Percentiles rank a stretch among this genome's conserved stretches.
Evolutionary conservation across 2,888 invertebrate genomes (phyloP).

Genomic region (Heteromyza rotundicornis): DNA sequence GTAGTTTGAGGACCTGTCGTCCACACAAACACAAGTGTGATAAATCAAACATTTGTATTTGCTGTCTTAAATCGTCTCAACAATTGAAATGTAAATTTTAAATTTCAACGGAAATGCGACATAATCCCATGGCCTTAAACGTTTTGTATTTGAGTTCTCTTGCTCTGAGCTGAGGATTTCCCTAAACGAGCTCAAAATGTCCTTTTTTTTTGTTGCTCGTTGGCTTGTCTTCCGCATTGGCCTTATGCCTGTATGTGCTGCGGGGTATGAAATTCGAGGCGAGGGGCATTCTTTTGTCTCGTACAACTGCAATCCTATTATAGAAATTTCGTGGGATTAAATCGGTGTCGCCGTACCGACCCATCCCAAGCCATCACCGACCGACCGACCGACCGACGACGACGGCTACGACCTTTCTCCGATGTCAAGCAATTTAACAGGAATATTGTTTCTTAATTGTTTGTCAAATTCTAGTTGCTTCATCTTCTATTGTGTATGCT

Average conservation of each 20-base stretch:
- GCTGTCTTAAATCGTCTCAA: not conserved
- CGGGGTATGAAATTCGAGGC: not conserved
- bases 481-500: not conserved
- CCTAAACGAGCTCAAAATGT: not conserved
- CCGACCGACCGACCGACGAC: no score
- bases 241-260: not conserved
- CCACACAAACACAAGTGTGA: not conserved
- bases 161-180: not conserved
- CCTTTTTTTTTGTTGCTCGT: not conserved
- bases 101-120: conserved; percentile 7
- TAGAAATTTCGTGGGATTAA: not conserved
- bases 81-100: conserved; percentile 9
- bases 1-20: not conserved
- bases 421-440: conserved; percentile 1
- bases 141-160: not conserved
- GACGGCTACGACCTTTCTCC: conserved; percentile 1
- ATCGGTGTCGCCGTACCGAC: not conserved
- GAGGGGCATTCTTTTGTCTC: not conserved
- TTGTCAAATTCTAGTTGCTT: not conserved
- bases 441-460: conserved; percentile 1
- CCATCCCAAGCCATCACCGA: not conserved
- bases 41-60: conserved; percentile 7
- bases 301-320: not conserved
- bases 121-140: not conserved
- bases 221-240: not conserved